These are phyloP conservation scores for Gallinago media DNA, from an alignment of 2,113 vertebrate species.

Conservation along the genomic window DNA sequence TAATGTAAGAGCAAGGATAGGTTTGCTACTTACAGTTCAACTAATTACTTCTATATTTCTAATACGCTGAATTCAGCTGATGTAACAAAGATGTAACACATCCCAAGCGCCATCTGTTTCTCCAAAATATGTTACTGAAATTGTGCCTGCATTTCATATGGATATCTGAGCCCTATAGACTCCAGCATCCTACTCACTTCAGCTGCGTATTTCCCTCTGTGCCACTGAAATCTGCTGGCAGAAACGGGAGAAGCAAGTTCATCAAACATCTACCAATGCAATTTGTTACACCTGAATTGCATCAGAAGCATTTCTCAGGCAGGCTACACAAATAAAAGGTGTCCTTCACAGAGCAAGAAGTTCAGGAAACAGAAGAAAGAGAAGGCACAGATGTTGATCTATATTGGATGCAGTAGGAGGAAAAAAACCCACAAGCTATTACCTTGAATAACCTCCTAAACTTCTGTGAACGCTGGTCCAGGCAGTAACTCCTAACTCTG, in stretches of 20 bases:
- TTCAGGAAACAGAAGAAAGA: background rate
- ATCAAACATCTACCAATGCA: background rate
- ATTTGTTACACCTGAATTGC: background rate
- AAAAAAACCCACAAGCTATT: background rate
- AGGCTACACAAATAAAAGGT: background rate
- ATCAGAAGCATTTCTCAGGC: background rate
- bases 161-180: background rate
- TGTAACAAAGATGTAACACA: background rate
- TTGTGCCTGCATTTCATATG: background rate
- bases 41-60: background rate
- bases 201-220: background rate
- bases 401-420: background rate
- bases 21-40: background rate
- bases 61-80: background rate
- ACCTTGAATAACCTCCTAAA: background rate
- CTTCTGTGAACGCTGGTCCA: background rate
- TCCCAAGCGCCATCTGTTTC: conserved; percentile 38
- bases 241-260: background rate
- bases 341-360: background rate
- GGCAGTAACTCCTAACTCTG: background rate
- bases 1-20: background rate
- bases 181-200: background rate
- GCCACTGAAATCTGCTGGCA: background rate
- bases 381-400: background rate
- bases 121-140: background rate